These are phyloP conservation scores for Bruchidius siliquastri DNA, from an alignment of 2,888 invertebrate species.

Conservation along the genomic window DNA sequence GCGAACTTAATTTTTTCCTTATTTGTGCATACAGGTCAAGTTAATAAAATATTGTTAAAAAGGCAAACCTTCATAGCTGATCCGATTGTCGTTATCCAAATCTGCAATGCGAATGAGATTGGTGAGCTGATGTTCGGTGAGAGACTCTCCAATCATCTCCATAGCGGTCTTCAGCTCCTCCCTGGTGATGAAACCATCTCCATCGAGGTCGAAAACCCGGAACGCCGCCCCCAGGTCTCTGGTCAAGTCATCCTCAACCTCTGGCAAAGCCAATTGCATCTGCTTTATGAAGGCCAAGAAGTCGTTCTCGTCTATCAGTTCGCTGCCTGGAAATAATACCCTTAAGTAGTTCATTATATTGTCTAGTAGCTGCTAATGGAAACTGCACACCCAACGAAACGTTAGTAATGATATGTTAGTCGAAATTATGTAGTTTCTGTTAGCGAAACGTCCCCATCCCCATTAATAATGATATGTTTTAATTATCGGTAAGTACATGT, in stretches of 20 bases:
- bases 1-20: no score
- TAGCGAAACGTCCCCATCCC: no score
- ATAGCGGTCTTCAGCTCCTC: conserved; percentile 75
- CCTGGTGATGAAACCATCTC: conserved; percentile 83
- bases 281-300: conserved; percentile 73
- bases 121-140: conserved; percentile 70
- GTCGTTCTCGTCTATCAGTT: conserved; percentile 72
- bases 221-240: conserved; percentile 84
- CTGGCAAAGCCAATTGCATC: conserved; percentile 65
- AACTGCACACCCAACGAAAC: no score
- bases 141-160: conserved; percentile 76
- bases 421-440: no score
- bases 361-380: no score
- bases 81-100: conserved; percentile 73
- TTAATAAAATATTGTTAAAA: no score
- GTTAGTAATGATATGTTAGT: no score
- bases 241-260: conserved; percentile 59
- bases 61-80: conserved; percentile 71
- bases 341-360: no score
- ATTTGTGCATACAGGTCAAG: no score
- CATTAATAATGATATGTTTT: no score
- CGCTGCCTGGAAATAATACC: conserved; percentile 58
- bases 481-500: no score
- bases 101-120: conserved; percentile 72
- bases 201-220: conserved; percentile 84